Evolutionary conservation across 2,888 invertebrate species (phyloP), one percentile per base, ranked within the genome.

Genomic region (Dicranocentrus wangi): DNA sequence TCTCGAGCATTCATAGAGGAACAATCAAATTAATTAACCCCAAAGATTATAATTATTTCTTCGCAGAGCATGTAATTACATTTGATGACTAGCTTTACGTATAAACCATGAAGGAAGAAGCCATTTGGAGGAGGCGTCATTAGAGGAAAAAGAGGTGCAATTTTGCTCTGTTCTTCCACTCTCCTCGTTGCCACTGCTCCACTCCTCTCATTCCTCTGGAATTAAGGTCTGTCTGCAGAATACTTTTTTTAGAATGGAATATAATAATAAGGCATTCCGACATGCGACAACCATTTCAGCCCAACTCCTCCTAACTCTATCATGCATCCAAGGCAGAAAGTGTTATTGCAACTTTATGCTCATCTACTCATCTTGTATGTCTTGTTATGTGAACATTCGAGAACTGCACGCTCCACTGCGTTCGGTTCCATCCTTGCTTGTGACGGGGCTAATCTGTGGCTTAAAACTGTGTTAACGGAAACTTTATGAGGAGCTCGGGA

Each of bases 1-100:
- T 13, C 60, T 60, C 69, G 66, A 28, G 69, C 71, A 78, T 75
- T 78, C 79, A 82, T 65, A 63, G 55, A 79, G 78, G 76, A 82
- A 82, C 82, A 82, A 83, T 83, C 81, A 83, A 83, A 81, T 83
- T 83, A 83, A 81, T 83, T 81, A 83, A 81, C 81, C 83, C 79
- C 78, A 81, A 83, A 83, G 83, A 83, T 83, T 75, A 81, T 81
- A 83, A 83, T 81, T 83, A 83, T 83, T 83, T 81, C 75, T 71
- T 63, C 75, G 78, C 81, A 83, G 78, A 81, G 78, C 80, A 81
- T 77, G 81, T 83, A 83, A 83, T 83, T 83, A 83, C 82, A 81
- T 73, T 75, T 75, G 75, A 75, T 68, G 63, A 61, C 70, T 63
- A 53, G 81, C 73, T 73, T 73, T 72, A 61, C 66, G 70, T 71